phyloP scores from a whole-genome alignment of 1,140 invertebrate genomes.

The Pogonus chalceus region DNA sequence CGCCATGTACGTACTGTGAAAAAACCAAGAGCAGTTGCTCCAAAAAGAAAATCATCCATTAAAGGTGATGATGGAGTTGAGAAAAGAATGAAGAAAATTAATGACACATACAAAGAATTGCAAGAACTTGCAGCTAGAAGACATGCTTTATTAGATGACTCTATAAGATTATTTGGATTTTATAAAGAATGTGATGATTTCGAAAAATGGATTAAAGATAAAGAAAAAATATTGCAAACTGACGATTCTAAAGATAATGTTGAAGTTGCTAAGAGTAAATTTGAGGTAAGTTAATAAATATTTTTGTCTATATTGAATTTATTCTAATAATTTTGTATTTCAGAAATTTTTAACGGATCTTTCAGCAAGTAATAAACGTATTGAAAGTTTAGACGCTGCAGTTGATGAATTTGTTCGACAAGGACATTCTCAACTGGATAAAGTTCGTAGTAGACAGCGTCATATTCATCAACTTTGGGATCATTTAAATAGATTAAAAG shows the following conservation, averaged over 20 bases:
- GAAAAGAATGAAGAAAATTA: constrained; percentile 69
- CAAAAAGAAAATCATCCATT: constrained; percentile 38
- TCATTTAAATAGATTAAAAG: constrained; percentile 76
- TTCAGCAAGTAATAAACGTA: constrained; percentile 79
- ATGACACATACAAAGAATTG: constrained; percentile 69
- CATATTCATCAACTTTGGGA: constrained; percentile 86
- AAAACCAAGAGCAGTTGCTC: constrained; percentile 38
- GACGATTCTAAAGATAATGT: constrained; percentile 83
- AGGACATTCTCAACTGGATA: constrained; percentile 80
- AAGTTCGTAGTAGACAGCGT: constrained; percentile 68
- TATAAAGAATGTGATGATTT: constrained; percentile 97
- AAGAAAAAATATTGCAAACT: constrained; percentile 75
- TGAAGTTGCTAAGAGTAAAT: constrained; percentile 89
- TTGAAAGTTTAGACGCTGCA: constrained; percentile 80
- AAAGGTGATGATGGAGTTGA: constrained; percentile 70
- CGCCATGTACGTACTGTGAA: constrained; percentile 45
- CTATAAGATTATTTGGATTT: constrained; percentile 87
- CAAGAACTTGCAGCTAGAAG: constrained; percentile 68
- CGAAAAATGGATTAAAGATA: constrained; percentile 94
- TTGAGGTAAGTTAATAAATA: constrained; percentile 53
- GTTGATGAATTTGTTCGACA: constrained; percentile 77
- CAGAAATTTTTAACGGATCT: constrained; percentile 91
- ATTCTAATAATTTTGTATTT: constrained; percentile 25
- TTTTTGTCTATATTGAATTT: constrained; percentile 10
- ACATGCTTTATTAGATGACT: constrained; percentile 78